phyloP scores from a whole-genome alignment of 2,113 vertebrate species.

The Cyanistes caeruleus region DNA sequence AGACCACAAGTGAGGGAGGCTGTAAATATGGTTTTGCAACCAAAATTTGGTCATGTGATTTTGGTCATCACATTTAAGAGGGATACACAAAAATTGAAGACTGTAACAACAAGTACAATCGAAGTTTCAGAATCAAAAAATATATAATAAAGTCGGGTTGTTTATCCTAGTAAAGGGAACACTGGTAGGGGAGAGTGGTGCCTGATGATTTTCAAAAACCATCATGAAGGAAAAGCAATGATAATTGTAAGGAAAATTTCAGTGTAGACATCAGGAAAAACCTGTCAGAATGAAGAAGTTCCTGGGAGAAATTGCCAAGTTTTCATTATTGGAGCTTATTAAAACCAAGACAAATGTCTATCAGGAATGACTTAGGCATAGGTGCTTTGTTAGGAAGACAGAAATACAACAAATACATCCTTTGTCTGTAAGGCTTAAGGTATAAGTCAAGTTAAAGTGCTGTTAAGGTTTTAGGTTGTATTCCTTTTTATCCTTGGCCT shows the following conservation, averaged over 20 bases:
- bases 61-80: neutral
- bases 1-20: neutral
- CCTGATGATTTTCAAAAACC: neutral
- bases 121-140: neutral
- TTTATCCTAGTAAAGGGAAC: neutral
- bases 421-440: neutral
- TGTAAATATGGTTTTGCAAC: neutral
- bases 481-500: neutral
- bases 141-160: neutral
- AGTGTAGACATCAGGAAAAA: neutral
- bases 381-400: neutral
- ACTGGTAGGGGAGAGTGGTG: neutral
- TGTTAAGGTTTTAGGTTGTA: neutral
- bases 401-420: neutral
- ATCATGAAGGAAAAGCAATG: neutral
- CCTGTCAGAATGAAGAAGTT: neutral
- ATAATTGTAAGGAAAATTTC: neutral
- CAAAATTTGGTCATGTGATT: too few species aligned
- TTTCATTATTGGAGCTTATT: neutral
- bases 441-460: neutral
- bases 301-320: neutral
- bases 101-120: neutral
- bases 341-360: neutral
- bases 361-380: neutral
- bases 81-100: neutral